Base-by-base conservation (phyloP, 1,140 invertebrate species). In the Bombus sibiricus region DNA sequence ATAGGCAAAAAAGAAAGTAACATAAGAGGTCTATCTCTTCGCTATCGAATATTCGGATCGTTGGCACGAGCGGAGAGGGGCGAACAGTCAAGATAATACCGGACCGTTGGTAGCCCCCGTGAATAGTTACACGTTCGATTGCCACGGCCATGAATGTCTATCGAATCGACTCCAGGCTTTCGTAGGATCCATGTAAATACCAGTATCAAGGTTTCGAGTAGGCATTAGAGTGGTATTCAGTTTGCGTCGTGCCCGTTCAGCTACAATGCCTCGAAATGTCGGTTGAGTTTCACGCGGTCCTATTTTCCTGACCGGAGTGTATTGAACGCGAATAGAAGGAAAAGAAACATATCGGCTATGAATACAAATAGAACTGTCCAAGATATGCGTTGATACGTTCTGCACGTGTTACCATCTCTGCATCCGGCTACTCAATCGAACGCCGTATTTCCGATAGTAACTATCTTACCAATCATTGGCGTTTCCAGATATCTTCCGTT, bases 81-180 rank as follows among this genome's bases (percentile, higher is more conserved):
- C 41, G 83, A 74, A 34, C 80, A 89, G 91, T 87, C 90, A 89
- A 91, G 89, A 89, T 86, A 86, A 83, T 83, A 75, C 73, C 8
- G 81, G 87, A 90, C 62, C 78, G 90, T 89, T 72, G 75, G 79
- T 83, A 88, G 86, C 92, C 91, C 66, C 76, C 41, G 72, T 81
- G 89, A 93, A 94, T 94, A 91, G 89, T 87, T 89, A 85, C 84
- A 88, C 90, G 93, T 93, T 92, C 88, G 89, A 88, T 87, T 89
- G 72, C 85, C 81, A 69, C 74, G 84, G 72, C 69, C 84, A 86
- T 87, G 90, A 91, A 92, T 92, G 85, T 90, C 91, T 88, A 90
- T 92, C 83, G 90, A 87, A 84, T 91, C 85, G 88, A 87, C 83
- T 89, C 78, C 53, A 78, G 69, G 69, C 75, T 72, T 80, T 59